Base-by-base conservation (phyloP, 1,140 invertebrate species). In the Aradophagus sp. region DNA sequence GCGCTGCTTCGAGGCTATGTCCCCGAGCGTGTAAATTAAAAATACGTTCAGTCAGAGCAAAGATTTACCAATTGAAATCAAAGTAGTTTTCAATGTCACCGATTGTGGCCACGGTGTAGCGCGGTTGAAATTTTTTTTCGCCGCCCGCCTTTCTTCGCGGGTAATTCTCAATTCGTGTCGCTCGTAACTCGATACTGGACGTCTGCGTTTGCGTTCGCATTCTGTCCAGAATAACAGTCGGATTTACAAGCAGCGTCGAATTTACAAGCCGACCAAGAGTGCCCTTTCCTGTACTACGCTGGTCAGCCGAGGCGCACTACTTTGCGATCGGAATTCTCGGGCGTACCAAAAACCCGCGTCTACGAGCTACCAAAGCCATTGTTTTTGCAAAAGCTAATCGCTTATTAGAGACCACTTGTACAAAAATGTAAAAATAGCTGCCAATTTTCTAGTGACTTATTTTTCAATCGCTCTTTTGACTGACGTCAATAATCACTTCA, bases 91-190 rank as follows among this genome's bases (percentile, higher is more conserved):
- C 73, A 77, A 77, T 84, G 82, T 84, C 82, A 79, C 74, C 78
- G 76, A 73, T 71, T 79, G 69, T 65, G 68, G 75, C 67, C 74
- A 56, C 59, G 53, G 44, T 74, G 44, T 79, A 72, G 65, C 41
- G 45, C 48, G 72, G 70, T 77, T 72, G 74, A 72, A 72, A 73
- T 58, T 68, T 71, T 61, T 55, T 32, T 23, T 23, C 4, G 62
- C 61, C 45, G 36, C 68, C 20, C 41, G 68, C 71, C 39, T 75
- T 63, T 75, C 73, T 79, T 75, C 65, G 69, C 77, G 69, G 50
- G 78, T 84, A 84, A 84, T 84, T 83, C 81, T 77, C 80, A 76
- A 83, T 80, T 71, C 82, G 73, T 84, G 82, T 84, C 74, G 81
- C 67, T 61, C 80, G 82, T 84, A 83, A 83, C 75, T 84, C 78